Evolutionary conservation across 2,797 vertebrate species (phyloP), one percentile per base, ranked within the genome.

Genomic region (Pterois miles): DNA sequence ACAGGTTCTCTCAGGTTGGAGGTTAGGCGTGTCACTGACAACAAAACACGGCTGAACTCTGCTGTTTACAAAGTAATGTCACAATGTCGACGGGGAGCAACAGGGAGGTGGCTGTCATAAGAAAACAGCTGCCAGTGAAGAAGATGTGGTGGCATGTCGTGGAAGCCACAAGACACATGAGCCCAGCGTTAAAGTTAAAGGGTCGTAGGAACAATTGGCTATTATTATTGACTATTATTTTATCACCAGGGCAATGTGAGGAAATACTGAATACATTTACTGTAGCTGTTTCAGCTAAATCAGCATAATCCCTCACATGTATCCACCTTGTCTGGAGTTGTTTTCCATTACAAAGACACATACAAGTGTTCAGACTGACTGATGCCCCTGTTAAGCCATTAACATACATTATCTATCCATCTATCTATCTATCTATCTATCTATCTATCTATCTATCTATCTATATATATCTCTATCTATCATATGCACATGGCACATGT

Each of bases 1-100:
- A 91, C 90, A 79, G 91, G 91, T 92, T 90, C 53, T 83, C 64
- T 88, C 8, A 78, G 74, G 59, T 65, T 72, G 52, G 46, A 85
- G 64, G 48, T 66, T 72, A 81, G 91, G 90, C 2, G 86, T 92
- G 90, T 86, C 83, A 57, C 46, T 22, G 9, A 83, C 75, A 85
- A 86, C 82, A 80, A 89, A 81, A 89, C 59, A 54, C 31, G 2
- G 65, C 22, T 36, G 78, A 86, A 81, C 66, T 56, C n/a, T 10
- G 14, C 23, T 80, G 85, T 89, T 88, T 88, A 75, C 71, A 85
- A 68, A 87, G 57, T 56, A 76, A 50, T 71, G 77, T 64, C 40
- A 71, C 84, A 62, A 58, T 72, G 67, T 74, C 76, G 80, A 83
- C 81, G 80, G 14, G 72, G 31, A 65, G 71, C 68, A 20, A 52